Base-by-base conservation (phyloP, 2,113 vertebrate genomes). In the Elephantulus edwardii region DNA sequence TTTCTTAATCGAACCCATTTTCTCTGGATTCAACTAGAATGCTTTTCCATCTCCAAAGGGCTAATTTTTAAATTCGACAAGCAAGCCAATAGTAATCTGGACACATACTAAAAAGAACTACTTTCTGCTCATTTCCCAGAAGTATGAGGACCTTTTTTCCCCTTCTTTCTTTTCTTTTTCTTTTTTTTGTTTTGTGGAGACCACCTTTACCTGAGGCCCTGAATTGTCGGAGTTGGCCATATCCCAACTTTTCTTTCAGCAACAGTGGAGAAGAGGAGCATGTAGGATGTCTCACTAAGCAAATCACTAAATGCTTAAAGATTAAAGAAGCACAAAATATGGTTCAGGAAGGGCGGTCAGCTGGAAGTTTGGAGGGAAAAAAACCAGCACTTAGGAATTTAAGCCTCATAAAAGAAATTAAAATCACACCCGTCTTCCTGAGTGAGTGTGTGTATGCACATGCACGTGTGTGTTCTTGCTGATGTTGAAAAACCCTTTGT, bases 191-290 rank as follows among this genome's bases (percentile, higher is more conserved):
- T n/a, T 52, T 83, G 35, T 74, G 68, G 56, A 89, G 14, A 88
- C 8, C 33, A 44, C 64, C 46, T 81, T 74, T 81, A 16, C 50
- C 42, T 10, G 26, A 77, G 42, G 66, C 4, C 74, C 78, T 92
- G 85, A 95, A 91, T 89, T 70, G 90, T 52, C 0, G 0, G 52
- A 13, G 3, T 92, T 87, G 94, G 93, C 78, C 24, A 87, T 6
- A 44, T 89, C 46, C 82, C 89, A 94, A 81, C 56, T 89, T 86
- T 94, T 96, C 94, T 90, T 92, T 97, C 94, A 95, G 89, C 90
- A 96, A 92, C 96, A 97, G 92, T 22, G 50, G 42, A 89, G 40
- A 86, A 60, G 83, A 87, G 17, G 28, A 86, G 81, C 85, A 72
- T 22, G 58, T 87, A 26, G 70, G 35, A 44, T 92, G 90, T 80